These are phyloP conservation scores for Agrotis clavis DNA, from an alignment of 2,888 invertebrate genomes.

Conservation along the genomic window DNA sequence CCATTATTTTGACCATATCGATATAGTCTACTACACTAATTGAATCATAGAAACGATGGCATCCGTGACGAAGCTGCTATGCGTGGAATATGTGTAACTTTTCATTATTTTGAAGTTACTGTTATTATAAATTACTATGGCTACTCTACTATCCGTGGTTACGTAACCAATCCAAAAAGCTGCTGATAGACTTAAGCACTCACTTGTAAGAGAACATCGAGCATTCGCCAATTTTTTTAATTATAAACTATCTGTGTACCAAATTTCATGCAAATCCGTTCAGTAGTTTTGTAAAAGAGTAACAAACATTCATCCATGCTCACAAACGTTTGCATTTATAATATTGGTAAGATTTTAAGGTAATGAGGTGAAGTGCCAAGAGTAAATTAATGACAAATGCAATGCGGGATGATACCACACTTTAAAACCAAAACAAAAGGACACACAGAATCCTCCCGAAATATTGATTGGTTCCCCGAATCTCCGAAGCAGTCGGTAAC, in stretches of 20 bases:
- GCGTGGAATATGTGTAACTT: constrained; percentile 36
- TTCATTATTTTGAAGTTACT: constrained; percentile 30
- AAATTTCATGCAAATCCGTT: no score
- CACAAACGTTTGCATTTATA: no score
- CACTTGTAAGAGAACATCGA: no score
- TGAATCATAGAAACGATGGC: constrained; percentile 26
- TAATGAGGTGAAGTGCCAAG: no score
- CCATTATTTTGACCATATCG: constrained; percentile 18
- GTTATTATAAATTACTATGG: constrained; percentile 38
- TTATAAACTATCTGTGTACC: no score
- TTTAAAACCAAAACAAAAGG: not conserved
- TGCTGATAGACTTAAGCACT: no score
- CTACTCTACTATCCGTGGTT: not conserved
- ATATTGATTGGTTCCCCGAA: constrained; percentile 5
- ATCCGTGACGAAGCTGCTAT: constrained; percentile 47
- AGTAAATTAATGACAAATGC: not conserved
- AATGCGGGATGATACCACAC: not conserved
- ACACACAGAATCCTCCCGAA: not conserved
- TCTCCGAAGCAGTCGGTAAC: constrained; percentile 21
- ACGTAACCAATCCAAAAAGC: not conserved
- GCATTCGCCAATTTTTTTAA: no score
- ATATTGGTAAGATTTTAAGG: no score
- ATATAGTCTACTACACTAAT: constrained; percentile 36
- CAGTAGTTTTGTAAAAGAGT: no score
- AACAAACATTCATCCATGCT: no score